Evolutionary conservation across 2,113 vertebrate genomes (phyloP).

Genomic region (Mesocricetus auratus): DNA sequence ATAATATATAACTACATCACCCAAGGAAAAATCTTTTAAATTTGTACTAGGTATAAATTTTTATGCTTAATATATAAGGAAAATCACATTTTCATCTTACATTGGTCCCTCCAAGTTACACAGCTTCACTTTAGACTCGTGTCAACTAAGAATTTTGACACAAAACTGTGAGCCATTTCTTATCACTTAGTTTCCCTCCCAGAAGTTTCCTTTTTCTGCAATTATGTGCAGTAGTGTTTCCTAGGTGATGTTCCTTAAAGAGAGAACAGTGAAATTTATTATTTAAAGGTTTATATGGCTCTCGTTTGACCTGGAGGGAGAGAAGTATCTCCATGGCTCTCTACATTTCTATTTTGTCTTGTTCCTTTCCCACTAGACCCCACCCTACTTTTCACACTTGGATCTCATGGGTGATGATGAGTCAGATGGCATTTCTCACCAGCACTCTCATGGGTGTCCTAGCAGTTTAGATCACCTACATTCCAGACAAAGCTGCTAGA

Average conservation of each 20-base stretch:
- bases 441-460: constrained; percentile 58
- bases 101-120: background rate
- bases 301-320: background rate
- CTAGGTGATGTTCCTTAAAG: constrained; percentile 55
- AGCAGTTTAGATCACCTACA: constrained; percentile 75
- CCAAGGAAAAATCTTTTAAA: background rate
- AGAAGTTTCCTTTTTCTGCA: background rate
- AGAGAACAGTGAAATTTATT: background rate
- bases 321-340: background rate
- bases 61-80: background rate
- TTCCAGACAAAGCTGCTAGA: constrained; percentile 75
- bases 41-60: background rate
- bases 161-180: background rate
- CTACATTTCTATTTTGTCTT: background rate
- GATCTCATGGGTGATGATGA: constrained; percentile 34
- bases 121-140: background rate
- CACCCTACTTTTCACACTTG: constrained; percentile 18
- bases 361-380: background rate
- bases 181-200: background rate
- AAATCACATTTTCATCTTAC: background rate
- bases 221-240: too few species aligned
- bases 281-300: constrained; percentile 58
- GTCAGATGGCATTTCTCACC: constrained; percentile 58
- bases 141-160: background rate
- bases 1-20: background rate